Conservation (phyloP, 1,140 invertebrate species). For the Ctenoplectra terminalis region DNA sequence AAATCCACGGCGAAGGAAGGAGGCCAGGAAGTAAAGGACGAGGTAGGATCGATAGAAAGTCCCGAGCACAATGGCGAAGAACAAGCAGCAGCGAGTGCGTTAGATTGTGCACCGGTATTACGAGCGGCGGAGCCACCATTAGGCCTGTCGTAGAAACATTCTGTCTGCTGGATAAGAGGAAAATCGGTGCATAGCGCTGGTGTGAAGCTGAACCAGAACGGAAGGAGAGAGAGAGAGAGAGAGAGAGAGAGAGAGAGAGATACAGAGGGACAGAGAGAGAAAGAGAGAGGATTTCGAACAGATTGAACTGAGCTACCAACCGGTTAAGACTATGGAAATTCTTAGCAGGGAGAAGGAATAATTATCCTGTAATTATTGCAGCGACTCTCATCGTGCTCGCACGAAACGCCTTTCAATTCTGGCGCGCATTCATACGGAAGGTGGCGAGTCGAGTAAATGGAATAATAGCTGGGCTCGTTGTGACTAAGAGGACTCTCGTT, state of each 20-base stretch:
- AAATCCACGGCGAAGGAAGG: background rate
- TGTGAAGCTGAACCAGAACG: background rate
- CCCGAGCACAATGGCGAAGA: conserved; percentile 68
- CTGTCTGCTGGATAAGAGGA: conserved; percentile 40
- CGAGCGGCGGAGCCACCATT: conserved; percentile 64
- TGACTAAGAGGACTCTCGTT: conserved; percentile 15
- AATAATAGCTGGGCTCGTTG: conserved; percentile 27
- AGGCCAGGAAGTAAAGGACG: conserved; percentile 21
- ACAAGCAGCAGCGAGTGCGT: conserved; percentile 62
- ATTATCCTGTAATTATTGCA: conserved; percentile 64
- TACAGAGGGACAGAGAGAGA: background rate
- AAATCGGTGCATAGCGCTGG: conserved; percentile 22
- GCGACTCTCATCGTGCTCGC: conserved; percentile 37
- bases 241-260: background rate
- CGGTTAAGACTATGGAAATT: conserved; percentile 54
- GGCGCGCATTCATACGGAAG: conserved; percentile 22
- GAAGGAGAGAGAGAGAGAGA: background rate
- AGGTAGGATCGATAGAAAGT: conserved; percentile 70
- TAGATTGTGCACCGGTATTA: conserved; percentile 70
- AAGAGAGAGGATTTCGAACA: background rate
- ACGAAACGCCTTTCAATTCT: conserved; percentile 27
- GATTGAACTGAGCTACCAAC: conserved; percentile 5
- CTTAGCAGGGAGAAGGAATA: conserved; percentile 58
- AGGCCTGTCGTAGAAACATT: conserved; percentile 65
- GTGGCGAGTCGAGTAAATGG: conserved; percentile 29